Evolutionary conservation across 2,888 invertebrate genomes (phyloP), one percentile per base, ranked within the genome.

Genomic region (Linyphia triangularis): DNA sequence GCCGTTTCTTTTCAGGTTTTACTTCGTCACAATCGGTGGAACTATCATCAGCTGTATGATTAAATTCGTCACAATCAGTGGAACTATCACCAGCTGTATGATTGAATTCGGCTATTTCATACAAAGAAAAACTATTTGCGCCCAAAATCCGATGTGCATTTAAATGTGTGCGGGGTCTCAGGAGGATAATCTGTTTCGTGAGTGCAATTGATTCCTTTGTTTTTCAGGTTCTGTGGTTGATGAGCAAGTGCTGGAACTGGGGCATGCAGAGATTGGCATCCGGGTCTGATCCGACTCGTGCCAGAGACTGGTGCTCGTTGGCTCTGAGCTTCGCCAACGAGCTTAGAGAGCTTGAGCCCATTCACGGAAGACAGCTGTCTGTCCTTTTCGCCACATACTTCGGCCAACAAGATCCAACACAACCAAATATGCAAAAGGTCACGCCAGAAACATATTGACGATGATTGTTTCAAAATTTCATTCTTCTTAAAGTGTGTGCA

Each of bases 161-260:
- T n/a, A n/a, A n/a, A n/a, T n/a, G n/a, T n/a, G n/a, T 63, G 1
- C 24, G 13, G 2, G 10, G 19, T 24, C 24, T 26, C 16, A 26
- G 10, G 1, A 7, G 2, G 1, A 26, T 19, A 13, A 10, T 2
- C 24, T 24, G 13, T 24, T 63, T 63, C 10, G 2, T 26, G 3
- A 63, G 1, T 16, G 24, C 5, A 63, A 13, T 22, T 28, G 26
- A 2, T 26, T 13, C 10, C 28, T 0, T 37, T n/a, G 2, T 28
- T 19, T 70, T 43, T 10, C 5, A 83, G 83, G 26, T 72, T 19
- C 51, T 83, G 33, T 83, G 83, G 83, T 16, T 83, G n/a, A 65
- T 67, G 73, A 43, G 33, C 9, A 73, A 75, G 10, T 83, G 83
- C 65, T 83, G 83, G 83, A 83, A 83, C 40, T 33, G 63, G 73